phyloP scores from a whole-genome alignment of 1,140 invertebrate genomes.

The Capitella teleta region DNA sequence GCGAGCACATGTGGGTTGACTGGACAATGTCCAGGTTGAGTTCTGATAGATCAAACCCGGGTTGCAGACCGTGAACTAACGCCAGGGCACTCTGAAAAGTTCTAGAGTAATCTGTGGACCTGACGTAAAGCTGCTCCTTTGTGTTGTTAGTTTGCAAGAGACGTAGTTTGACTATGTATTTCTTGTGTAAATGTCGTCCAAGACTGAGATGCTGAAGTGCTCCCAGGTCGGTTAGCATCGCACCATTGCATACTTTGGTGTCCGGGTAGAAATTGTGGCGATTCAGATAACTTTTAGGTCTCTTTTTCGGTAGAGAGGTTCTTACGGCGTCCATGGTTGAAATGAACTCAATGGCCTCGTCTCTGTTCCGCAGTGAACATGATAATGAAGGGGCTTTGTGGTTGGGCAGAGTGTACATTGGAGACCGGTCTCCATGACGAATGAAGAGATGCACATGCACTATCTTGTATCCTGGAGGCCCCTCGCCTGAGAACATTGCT shows the following conservation, averaged over 20 bases:
- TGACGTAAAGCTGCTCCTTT: conserved; percentile 55
- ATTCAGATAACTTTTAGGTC: neutral
- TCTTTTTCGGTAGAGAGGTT: neutral
- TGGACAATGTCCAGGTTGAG: conserved; percentile 41
- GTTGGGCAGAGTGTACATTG: conserved; percentile 47
- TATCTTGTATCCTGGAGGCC: conserved; percentile 52
- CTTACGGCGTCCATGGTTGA: neutral
- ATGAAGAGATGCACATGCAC: conserved; percentile 67
- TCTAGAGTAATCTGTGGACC: conserved; percentile 69
- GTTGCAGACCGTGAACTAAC: conserved; percentile 62
- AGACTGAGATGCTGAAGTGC: conserved; percentile 65
- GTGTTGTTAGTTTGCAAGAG: conserved; percentile 37
- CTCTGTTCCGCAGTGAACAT: neutral
- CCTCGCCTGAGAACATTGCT: conserved; percentile 1
- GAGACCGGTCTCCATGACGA: conserved; percentile 77
- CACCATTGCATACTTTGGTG: neutral
- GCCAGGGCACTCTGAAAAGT: conserved; percentile 81
- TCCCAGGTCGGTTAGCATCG: conserved; percentile 54
- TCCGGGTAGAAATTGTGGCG: neutral
- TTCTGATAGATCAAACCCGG: conserved; percentile 46
- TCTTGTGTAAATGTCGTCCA: conserved; percentile 57
- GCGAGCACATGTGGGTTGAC: neutral
- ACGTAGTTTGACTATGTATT: conserved; percentile 54
- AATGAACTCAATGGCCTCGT: neutral
- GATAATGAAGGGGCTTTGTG: neutral